Percentiles rank a stretch among this genome's conserved stretches.
phyloP scores from a whole-genome alignment of 2,113 vertebrate genomes.

The Nothocercus nigrocapillus region DNA sequence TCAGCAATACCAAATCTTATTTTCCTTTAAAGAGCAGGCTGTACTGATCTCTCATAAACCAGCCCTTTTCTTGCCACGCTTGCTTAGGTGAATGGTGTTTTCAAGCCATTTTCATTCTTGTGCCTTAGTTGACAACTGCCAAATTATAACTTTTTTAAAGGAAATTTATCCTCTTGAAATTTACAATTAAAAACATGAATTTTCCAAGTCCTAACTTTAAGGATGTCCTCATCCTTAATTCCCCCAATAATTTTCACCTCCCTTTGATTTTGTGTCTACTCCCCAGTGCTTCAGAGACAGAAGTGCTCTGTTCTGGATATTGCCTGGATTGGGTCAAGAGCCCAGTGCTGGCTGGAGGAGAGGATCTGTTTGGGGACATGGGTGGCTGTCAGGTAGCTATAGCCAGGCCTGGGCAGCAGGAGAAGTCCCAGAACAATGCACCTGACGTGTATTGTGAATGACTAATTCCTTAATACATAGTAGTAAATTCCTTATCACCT shows the following conservation, averaged over 20 bases:
- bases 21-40: not conserved
- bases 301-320: not conserved
- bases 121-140: not conserved
- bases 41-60: not conserved
- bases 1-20: not conserved
- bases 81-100: not conserved
- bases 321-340: not conserved
- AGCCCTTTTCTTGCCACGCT: not conserved
- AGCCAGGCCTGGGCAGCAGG: not conserved
- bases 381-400: not conserved
- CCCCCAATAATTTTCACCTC: not conserved
- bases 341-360: not conserved
- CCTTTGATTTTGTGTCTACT: not conserved
- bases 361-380: not conserved
- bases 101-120: not conserved
- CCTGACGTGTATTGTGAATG: not conserved
- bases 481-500: not conserved
- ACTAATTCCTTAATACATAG: not conserved
- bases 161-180: not conserved
- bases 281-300: not conserved
- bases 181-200: not conserved
- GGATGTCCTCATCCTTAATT: accelerated
- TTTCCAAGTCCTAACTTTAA: not conserved
- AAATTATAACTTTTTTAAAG: not conserved
- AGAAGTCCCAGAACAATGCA: not conserved